A percentile compares a stretch with the other conserved stretches of the same genome.
These are phyloP conservation scores for Marmota flaviventris DNA, from an alignment of 2,113 vertebrate genomes.

Conservation along the genomic window DNA sequence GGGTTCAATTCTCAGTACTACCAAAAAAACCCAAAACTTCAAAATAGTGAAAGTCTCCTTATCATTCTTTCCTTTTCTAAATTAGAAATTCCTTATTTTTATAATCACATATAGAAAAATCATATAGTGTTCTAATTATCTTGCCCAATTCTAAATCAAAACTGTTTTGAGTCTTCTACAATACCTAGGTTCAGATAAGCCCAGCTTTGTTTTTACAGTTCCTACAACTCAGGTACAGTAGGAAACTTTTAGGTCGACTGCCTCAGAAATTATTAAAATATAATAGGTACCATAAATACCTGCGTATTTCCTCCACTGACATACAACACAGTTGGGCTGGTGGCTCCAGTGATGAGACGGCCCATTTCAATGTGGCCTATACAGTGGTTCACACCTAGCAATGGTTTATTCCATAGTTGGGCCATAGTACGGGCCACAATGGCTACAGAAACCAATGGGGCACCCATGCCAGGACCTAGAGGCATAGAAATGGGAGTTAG, in stretches of 20 bases:
- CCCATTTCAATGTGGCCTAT: slow-evolving; percentile 98
- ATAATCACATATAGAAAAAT: background rate
- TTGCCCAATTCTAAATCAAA: background rate
- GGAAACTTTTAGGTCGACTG: background rate
- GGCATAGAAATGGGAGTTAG: background rate
- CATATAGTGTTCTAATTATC: background rate
- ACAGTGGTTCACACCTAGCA: slow-evolving; percentile 95
- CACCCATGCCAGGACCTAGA: slow-evolving; percentile 96
- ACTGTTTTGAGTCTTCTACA: background rate
- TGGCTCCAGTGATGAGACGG: slow-evolving; percentile 92
- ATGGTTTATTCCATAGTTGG: slow-evolving; percentile 94
- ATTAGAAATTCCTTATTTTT: slow-evolving; percentile 22
- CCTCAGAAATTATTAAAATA: slow-evolving; percentile 12
- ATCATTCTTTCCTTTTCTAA: slow-evolving; percentile 5
- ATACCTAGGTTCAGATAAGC: background rate
- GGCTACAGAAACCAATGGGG: slow-evolving; percentile 92
- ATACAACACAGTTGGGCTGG: slow-evolving; percentile 94
- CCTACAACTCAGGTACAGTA: background rate
- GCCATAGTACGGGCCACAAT: slow-evolving; percentile 94
- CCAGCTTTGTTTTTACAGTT: background rate
- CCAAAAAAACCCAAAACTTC: background rate
- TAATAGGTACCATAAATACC: slow-evolving; percentile 84
- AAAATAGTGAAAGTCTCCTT: slow-evolving; percentile 18
- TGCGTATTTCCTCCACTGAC: slow-evolving; percentile 97
- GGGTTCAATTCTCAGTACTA: background rate